Evolutionary conservation across 2,888 invertebrate species (phyloP).

Genomic region (Hypsopygia costalis): DNA sequence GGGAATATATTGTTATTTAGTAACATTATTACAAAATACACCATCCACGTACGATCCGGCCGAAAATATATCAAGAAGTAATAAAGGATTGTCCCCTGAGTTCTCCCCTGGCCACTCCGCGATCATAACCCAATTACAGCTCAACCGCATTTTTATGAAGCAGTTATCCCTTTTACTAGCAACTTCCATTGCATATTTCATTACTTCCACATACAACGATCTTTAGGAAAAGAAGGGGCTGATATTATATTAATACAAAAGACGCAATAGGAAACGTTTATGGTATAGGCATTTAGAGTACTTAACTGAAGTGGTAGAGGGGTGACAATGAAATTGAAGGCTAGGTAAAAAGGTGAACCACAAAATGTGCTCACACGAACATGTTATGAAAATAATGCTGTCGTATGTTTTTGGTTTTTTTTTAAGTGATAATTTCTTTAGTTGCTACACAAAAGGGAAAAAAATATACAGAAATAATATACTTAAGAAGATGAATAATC

Average conservation of each 20-base stretch:
- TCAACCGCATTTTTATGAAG: slow-evolving; percentile 54
- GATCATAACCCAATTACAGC: slow-evolving; percentile 60
- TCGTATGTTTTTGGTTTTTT: too few species aligned
- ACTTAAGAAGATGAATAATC: too few species aligned
- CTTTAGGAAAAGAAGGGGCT: background rate
- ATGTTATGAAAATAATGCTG: too few species aligned
- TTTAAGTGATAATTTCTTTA: too few species aligned
- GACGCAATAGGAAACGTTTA: background rate
- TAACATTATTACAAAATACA: slow-evolving; percentile 4
- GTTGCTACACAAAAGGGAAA: too few species aligned
- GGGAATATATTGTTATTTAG: slow-evolving; percentile 2
- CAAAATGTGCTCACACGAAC: too few species aligned
- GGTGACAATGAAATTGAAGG: background rate
- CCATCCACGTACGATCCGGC: slow-evolving; percentile 22
- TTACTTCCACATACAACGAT: slow-evolving; percentile 3
- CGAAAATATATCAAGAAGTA: slow-evolving; percentile 34
- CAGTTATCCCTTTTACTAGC: slow-evolving; percentile 21
- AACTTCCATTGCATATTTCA: slow-evolving; percentile 15
- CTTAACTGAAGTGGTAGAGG: background rate
- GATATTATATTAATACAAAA: background rate
- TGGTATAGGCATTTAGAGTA: background rate
- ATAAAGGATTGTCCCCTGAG: slow-evolving; percentile 40
- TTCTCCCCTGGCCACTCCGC: slow-evolving; percentile 31
- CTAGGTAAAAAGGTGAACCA: background rate
- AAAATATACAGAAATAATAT: too few species aligned